A percentile compares a stretch with the other conserved stretches of the same genome.
Conservation (phyloP, 2,888 invertebrate species). For the Nemurella pictetii region DNA sequence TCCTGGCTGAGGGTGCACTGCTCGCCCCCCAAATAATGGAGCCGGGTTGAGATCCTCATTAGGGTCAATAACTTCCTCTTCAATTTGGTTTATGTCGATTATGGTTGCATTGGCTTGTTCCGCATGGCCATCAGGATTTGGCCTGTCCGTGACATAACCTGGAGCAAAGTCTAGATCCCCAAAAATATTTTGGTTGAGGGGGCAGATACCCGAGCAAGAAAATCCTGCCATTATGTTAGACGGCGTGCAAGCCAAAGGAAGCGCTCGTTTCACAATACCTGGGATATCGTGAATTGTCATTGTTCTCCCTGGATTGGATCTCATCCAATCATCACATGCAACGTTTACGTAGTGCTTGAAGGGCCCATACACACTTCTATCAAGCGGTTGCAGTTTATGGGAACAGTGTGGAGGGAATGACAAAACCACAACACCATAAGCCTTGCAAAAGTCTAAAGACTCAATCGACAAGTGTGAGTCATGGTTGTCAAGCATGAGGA, state of each 20-base stretch:
- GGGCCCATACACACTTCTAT: constrained; percentile 50
- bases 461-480: constrained; percentile 47
- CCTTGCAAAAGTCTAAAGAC: constrained; percentile 47
- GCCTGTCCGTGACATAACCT: constrained; percentile 39
- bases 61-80: not conserved
- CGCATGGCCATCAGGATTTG: constrained; percentile 17
- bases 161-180: constrained; percentile 35
- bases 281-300: constrained; percentile 35
- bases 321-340: constrained; percentile 43
- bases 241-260: constrained; percentile 33
- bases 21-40: not conserved
- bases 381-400: constrained; percentile 52
- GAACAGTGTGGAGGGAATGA: constrained; percentile 52
- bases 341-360: constrained; percentile 48
- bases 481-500: constrained; percentile 49
- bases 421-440: constrained; percentile 49
- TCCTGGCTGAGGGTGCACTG: not conserved
- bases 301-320: constrained; percentile 42
- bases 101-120: not conserved
- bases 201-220: constrained; percentile 41
- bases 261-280: constrained; percentile 25
- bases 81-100: not conserved
- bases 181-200: constrained; percentile 43
- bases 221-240: constrained; percentile 45
- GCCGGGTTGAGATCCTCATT: not conserved